Evolutionary conservation across 2,888 invertebrate genomes (phyloP).

Genomic region (Clepsis dumicolana): DNA sequence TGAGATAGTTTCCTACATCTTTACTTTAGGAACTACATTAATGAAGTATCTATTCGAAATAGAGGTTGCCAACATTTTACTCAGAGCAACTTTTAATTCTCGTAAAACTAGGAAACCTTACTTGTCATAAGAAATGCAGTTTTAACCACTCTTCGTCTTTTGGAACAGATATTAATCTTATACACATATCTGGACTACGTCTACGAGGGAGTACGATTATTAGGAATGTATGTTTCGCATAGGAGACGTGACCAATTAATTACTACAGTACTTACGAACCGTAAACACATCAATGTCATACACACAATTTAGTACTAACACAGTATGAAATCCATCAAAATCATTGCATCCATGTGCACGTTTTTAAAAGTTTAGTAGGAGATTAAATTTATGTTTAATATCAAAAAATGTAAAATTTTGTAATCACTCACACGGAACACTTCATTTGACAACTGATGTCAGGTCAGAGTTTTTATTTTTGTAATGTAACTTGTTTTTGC

Average conservation of each 20-base stretch:
- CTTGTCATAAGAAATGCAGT: neutral
- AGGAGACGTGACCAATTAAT: slow-evolving; percentile 70
- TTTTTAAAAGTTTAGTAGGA: slow-evolving; percentile 22
- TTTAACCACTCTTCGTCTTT: neutral
- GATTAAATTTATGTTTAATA: slow-evolving; percentile 27
- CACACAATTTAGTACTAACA: slow-evolving; percentile 47
- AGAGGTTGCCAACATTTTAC: neutral
- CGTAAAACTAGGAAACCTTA: neutral
- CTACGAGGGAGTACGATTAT: slow-evolving; percentile 29
- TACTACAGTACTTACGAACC: slow-evolving; percentile 64
- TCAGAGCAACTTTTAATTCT: neutral
- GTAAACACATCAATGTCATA: slow-evolving; percentile 74
- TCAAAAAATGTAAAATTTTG: slow-evolving; percentile 43
- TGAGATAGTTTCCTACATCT: neutral
- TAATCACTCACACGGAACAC: slow-evolving; percentile 47
- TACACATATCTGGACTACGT: neutral
- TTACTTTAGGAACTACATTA: neutral
- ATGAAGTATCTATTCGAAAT: neutral
- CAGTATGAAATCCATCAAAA: slow-evolving; percentile 29
- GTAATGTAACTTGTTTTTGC: neutral
- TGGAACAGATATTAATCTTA: neutral
- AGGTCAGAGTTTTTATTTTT: neutral
- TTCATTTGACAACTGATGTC: slow-evolving; percentile 43
- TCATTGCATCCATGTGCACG: slow-evolving; percentile 45
- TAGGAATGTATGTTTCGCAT: slow-evolving; percentile 45